Conservation (phyloP, 2,797 vertebrate species). For the Chelonia mydas region DNA sequence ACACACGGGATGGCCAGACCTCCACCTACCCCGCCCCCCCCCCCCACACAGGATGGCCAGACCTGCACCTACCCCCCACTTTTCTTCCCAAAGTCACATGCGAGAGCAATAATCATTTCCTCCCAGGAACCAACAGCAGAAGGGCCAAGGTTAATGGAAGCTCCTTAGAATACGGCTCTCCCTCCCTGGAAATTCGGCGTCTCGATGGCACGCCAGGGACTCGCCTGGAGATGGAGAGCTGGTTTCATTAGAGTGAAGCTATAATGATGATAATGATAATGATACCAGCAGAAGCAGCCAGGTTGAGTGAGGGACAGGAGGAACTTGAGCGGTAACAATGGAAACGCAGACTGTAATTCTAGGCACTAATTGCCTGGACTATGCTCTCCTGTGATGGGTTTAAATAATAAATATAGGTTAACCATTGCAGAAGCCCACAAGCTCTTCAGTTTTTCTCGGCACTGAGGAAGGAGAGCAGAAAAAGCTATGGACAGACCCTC, state of each 20-base stretch:
- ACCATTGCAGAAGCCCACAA: too few species aligned
- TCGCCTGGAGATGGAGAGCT: not conserved
- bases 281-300: not conserved
- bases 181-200: too few species aligned
- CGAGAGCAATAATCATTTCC: not conserved
- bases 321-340: not conserved
- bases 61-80: too few species aligned
- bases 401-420: too few species aligned
- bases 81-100: too few species aligned
- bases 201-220: not conserved
- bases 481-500: too few species aligned
- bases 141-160: not conserved
- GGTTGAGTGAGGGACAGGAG: not conserved
- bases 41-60: too few species aligned
- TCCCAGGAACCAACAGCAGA: not conserved
- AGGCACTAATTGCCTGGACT: not conserved
- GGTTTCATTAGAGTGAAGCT: not conserved
- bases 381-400: not conserved
- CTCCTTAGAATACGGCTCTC: too few species aligned
- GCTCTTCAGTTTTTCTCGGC: too few species aligned
- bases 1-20: too few species aligned
- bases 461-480: too few species aligned
- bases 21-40: too few species aligned
- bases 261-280: not conserved
- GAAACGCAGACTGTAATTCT: not conserved